A percentile compares a stretch with the other conserved stretches of the same genome.
Evolutionary conservation across 2,888 invertebrate genomes (phyloP).

Genomic region (Tinea pellionella): DNA sequence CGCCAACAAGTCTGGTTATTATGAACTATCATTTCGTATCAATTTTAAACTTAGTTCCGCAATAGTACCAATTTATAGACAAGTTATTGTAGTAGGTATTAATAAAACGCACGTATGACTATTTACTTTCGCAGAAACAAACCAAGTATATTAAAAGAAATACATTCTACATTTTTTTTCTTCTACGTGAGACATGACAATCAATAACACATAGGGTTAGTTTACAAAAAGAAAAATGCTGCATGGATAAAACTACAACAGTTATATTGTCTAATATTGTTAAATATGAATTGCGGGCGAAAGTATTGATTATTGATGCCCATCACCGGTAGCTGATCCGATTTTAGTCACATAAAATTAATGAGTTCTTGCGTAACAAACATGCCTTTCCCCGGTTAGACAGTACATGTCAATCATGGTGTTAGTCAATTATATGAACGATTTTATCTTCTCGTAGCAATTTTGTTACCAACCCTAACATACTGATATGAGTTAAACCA

Average conservation of each 20-base stretch:
- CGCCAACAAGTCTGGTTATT: slow-evolving; percentile 11
- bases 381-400: slow-evolving; percentile 34
- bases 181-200: too few relatives aligned
- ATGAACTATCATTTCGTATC: background rate
- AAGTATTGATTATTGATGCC: background rate
- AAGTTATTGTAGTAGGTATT: too few relatives aligned
- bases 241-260: too few relatives aligned
- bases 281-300: background rate
- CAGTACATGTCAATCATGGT: slow-evolving; percentile 29
- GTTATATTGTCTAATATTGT: too few relatives aligned
- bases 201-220: too few relatives aligned
- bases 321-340: background rate
- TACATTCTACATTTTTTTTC: too few relatives aligned
- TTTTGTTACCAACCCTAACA: background rate
- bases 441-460: background rate
- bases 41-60: slow-evolving; percentile 1
- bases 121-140: too few relatives aligned
- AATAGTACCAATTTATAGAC: background rate
- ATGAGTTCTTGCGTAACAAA: slow-evolving; percentile 30
- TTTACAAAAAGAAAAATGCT: too few relatives aligned
- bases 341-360: slow-evolving; percentile 31
- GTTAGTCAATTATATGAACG: background rate
- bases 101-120: too few relatives aligned
- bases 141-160: too few relatives aligned
- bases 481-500: background rate